Conservation (phyloP, 92 coral and sea anemone genomes). For the Parazoanthus darwini region DNA sequence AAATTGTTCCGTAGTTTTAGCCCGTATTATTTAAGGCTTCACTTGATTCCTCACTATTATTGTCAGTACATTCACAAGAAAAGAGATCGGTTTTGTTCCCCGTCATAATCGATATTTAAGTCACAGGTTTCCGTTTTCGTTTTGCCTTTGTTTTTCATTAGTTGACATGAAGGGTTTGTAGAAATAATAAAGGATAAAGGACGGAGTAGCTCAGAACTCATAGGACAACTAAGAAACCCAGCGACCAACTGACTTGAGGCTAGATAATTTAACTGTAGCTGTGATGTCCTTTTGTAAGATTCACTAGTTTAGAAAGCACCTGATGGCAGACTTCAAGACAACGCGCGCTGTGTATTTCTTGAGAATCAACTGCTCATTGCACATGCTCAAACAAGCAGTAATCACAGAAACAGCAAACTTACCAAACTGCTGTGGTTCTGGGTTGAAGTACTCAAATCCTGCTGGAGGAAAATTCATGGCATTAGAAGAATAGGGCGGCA, state of each 20-base stretch:
- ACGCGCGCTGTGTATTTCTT: slow-evolving; percentile 4
- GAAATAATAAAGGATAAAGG: neutral
- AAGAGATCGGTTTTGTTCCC: neutral
- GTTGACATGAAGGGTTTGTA: slow-evolving; percentile 8
- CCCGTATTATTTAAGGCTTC: neutral
- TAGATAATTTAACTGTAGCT: neutral
- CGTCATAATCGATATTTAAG: neutral
- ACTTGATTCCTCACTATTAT: neutral
- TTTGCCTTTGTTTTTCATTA: neutral
- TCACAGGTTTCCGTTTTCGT: slow-evolving; percentile 30
- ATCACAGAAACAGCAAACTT: slow-evolving; percentile 7
- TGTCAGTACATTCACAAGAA: neutral
- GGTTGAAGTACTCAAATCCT: slow-evolving; percentile 73
- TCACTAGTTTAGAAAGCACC: neutral
- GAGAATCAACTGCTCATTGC: slow-evolving; percentile 3
- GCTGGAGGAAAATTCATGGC: slow-evolving; percentile 80
- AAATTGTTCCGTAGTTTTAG: neutral
- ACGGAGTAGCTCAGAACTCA: neutral
- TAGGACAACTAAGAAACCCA: neutral
- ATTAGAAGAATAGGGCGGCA: slow-evolving; percentile 85
- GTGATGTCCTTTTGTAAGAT: neutral
- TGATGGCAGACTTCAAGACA: neutral
- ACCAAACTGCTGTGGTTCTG: slow-evolving; percentile 65
- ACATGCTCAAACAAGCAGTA: neutral
- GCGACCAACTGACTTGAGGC: neutral